phyloP scores from a whole-genome alignment of 2,888 invertebrate genomes.

The Prosapia bicincta region DNA sequence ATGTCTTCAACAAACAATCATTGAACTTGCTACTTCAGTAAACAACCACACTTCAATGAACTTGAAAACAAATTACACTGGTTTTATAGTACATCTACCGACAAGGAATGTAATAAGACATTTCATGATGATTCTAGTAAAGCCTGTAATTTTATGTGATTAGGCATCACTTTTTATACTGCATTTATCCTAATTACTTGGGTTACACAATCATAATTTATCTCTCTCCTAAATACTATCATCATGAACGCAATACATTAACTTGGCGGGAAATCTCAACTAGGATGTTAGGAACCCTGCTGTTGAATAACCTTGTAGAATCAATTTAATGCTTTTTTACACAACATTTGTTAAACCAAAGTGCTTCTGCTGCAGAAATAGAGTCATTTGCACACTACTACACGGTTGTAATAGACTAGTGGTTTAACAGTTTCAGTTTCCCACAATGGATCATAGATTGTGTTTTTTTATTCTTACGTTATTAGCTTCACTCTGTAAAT shows the following conservation, averaged over 20 bases:
- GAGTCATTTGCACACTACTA: background rate
- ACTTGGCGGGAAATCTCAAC: background rate
- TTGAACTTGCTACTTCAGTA: too few relatives aligned
- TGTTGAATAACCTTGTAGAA: background rate
- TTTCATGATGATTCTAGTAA: background rate
- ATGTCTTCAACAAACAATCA: too few relatives aligned
- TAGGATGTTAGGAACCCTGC: background rate
- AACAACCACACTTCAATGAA: too few relatives aligned
- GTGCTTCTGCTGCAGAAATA: background rate
- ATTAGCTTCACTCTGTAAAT: background rate
- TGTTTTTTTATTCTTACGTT: background rate
- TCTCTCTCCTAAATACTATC: background rate
- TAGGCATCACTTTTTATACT: background rate
- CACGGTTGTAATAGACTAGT: background rate
- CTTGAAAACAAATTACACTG: too few relatives aligned
- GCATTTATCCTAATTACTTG: background rate
- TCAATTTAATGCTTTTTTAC: background rate
- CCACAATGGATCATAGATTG: background rate
- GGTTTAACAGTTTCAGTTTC: background rate
- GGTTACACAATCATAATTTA: background rate
- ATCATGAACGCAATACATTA: background rate
- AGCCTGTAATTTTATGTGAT: background rate
- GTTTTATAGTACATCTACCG: too few relatives aligned
- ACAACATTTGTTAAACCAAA: constrained; percentile 2
- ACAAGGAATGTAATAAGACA: background rate